Conservation (phyloP, 1,140 invertebrate genomes). For the Holotrichia oblita region DNA sequence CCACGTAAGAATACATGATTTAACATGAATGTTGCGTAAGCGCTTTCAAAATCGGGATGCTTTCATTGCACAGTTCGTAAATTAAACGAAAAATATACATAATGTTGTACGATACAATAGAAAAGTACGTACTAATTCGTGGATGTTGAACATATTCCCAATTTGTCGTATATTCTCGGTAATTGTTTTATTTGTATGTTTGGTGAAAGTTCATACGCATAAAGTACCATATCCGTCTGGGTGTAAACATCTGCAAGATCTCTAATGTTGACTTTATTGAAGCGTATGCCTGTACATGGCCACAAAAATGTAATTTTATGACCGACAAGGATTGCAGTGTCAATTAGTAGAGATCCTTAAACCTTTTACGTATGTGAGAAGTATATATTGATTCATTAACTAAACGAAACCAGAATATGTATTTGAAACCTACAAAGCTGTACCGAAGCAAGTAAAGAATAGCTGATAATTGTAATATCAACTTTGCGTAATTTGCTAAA, state of each 20-base stretch:
- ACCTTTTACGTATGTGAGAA: no score
- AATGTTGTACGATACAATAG: neutral
- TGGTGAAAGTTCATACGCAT: conserved; percentile 8
- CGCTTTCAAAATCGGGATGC: neutral
- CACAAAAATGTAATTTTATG: neutral
- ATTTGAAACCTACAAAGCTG: no score
- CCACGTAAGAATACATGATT: neutral
- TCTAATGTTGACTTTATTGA: neutral
- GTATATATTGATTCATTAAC: no score
- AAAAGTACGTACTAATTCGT: neutral
- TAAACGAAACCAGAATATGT: no score
- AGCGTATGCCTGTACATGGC: neutral
- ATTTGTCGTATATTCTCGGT: neutral
- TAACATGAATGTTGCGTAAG: neutral
- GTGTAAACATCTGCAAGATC: neutral
- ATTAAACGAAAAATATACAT: neutral
- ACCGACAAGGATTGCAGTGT: neutral
- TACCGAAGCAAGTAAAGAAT: no score
- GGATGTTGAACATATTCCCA: neutral
- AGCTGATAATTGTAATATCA: no score
- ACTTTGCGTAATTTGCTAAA: no score
- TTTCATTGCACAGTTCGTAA: neutral
- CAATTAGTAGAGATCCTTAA: neutral
- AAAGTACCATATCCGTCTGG: neutral
- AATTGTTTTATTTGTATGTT: conserved; percentile 12